These are phyloP conservation scores for Frieseomelitta varia DNA, from an alignment of 1,140 invertebrate genomes.

Conservation along the genomic window DNA sequence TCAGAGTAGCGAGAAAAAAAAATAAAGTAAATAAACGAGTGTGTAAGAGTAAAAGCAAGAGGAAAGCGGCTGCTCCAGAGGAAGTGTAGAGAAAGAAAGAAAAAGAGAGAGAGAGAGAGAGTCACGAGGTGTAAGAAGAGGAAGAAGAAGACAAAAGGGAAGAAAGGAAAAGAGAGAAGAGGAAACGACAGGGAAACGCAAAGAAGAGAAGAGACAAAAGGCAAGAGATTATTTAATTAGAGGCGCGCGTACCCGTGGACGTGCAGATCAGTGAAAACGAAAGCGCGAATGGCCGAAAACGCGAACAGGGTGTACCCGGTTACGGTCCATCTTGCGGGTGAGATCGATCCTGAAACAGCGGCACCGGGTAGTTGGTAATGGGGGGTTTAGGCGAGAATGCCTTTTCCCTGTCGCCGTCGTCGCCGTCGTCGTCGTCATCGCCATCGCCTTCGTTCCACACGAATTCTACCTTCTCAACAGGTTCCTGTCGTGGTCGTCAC, in stretches of 20 bases:
- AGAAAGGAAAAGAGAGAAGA: background rate
- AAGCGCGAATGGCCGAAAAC: slow-evolving; percentile 67
- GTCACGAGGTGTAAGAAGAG: slow-evolving; percentile 38
- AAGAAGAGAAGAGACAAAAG: background rate
- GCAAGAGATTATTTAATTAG: too few relatives aligned
- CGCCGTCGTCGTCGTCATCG: slow-evolving; percentile 69
- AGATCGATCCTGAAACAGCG: slow-evolving; percentile 71
- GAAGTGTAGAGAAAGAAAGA: background rate
- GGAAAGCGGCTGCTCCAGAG: background rate
- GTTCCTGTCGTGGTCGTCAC: slow-evolving; percentile 40
- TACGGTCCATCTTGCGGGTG: slow-evolving; percentile 63
- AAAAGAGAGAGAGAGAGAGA: slow-evolving; percentile 7
- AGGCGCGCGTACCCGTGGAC: slow-evolving; percentile 55
- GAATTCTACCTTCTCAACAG: slow-evolving; percentile 37
- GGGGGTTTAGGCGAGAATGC: slow-evolving; percentile 81
- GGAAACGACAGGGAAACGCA: too few relatives aligned
- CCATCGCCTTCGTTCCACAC: slow-evolving; percentile 48
- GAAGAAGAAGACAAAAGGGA: slow-evolving; percentile 12
- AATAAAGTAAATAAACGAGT: slow-evolving; percentile 19
- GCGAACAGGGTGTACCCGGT: slow-evolving; percentile 58
- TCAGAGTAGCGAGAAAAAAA: slow-evolving; percentile 6
- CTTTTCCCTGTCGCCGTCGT: slow-evolving; percentile 78
- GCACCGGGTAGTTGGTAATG: slow-evolving; percentile 78
- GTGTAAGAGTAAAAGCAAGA: too few relatives aligned
- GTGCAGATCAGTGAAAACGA: slow-evolving; percentile 51